A percentile compares a stretch with the other conserved stretches of the same genome.
Evolutionary conservation across 2,113 vertebrate species (phyloP).

Genomic region (Chamaetylas fuelleborni): DNA sequence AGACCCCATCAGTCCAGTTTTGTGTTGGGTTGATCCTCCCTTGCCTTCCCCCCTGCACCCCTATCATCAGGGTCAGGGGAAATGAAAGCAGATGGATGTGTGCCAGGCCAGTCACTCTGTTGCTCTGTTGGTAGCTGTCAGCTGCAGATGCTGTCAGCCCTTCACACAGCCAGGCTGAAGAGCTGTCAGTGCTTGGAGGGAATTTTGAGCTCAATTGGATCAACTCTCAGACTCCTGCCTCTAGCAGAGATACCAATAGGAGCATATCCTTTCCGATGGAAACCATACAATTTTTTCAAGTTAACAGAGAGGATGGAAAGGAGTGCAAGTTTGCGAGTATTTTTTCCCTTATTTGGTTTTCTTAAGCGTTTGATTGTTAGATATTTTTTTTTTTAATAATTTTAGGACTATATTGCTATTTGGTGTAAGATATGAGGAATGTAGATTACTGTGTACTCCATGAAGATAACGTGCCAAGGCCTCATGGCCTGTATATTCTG

Average conservation of each 20-base stretch:
- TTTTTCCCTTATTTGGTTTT: not conserved
- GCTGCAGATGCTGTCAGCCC: not conserved
- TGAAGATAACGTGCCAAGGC: accelerated
- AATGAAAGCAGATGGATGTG: not conserved
- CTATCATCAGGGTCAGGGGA: not conserved
- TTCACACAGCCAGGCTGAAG: not conserved
- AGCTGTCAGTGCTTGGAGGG: not conserved
- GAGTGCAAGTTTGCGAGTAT: not conserved
- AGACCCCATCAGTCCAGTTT: not conserved
- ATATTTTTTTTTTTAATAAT: too few species aligned
- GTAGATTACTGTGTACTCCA: not conserved
- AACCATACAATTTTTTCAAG: not conserved
- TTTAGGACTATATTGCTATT: not conserved
- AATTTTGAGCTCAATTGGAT: not conserved
- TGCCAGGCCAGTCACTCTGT: not conserved
- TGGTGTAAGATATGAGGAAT: not conserved
- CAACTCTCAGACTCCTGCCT: not conserved
- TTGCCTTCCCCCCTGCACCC: not conserved
- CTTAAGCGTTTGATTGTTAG: not conserved
- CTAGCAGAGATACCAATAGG: not conserved
- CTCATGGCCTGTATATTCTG: not conserved
- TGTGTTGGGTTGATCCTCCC: not conserved
- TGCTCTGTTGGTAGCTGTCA: not conserved
- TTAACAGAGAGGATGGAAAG: not conserved
- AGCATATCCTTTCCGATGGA: not conserved